Evolutionary conservation across 2,113 vertebrate genomes (phyloP), one percentile per base, ranked within the genome.

Genomic region (Elephantulus edwardii): DNA sequence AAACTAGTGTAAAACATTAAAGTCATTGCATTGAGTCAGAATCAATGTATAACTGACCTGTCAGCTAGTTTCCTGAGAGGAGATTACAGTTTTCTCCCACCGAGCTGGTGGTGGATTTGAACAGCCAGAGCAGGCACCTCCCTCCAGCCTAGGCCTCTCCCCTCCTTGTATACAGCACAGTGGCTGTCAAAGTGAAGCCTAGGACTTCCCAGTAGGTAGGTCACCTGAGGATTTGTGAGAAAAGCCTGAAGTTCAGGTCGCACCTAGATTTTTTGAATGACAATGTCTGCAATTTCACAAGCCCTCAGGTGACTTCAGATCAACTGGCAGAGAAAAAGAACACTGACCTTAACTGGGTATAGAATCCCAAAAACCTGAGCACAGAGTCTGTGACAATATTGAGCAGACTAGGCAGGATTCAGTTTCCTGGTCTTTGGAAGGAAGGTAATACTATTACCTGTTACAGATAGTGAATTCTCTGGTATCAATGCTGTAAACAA

Each of bases 111-210:
- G n/a, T n/a, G n/a, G n/a, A n/a, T n/a, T n/a, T n/a, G n/a, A n/a
- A n/a, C n/a, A n/a, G n/a, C n/a, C n/a, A n/a, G n/a, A n/a, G n/a
- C n/a, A n/a, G n/a, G n/a, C n/a, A n/a, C n/a, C n/a, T n/a, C n/a
- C n/a, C n/a, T n/a, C n/a, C n/a, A n/a, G n/a, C n/a, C n/a, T n/a
- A n/a, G n/a, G n/a, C n/a, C n/a, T n/a, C n/a, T n/a, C n/a, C n/a
- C n/a, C n/a, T n/a, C n/a, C n/a, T n/a, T n/a, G 17, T n/a, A 38
- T 3, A 19, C 0, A 12, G 8, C 0, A 24, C 20, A 11, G 10
- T 2, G 54, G 33, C 60, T 88, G 88, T 56, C 64, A 71, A 64
- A 70, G 42, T 58, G 86, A 60, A 30, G 54, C n/a, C n/a, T n/a
- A n/a, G n/a, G n/a, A n/a, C n/a, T n/a, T n/a, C n/a, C n/a, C n/a